Conservation (phyloP, 2,113 vertebrate species). For the Chinchilla lanigera region DNA sequence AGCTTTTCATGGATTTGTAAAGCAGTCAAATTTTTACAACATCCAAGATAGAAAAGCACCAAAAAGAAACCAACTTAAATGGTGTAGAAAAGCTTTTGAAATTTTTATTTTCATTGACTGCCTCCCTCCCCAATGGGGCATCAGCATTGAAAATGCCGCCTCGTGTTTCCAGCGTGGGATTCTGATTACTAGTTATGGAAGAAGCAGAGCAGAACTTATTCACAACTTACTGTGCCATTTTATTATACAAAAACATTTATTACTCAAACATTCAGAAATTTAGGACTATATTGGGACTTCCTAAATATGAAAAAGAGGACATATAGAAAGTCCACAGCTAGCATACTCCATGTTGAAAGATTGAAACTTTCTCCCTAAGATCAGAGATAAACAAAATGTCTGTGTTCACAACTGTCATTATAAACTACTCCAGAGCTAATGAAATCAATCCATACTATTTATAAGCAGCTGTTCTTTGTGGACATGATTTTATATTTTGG, state of each 20-base stretch:
- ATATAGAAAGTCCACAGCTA: not conserved
- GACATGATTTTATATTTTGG: not conserved
- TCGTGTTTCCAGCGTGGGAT: not conserved
- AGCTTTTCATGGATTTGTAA: not conserved
- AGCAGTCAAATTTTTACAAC: not conserved
- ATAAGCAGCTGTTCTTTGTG: not conserved
- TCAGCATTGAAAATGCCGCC: not conserved
- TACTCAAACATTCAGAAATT: not conserved
- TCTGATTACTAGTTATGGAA: not conserved
- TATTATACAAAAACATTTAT: not conserved
- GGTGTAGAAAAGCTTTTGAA: not conserved
- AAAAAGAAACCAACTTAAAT: not conserved
- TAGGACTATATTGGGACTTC: not conserved
- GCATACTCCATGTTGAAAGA: not conserved
- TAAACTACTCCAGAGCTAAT: not conserved
- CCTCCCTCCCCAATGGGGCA: rapidly evolving
- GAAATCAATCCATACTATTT: not conserved
- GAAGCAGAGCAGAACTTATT: not conserved
- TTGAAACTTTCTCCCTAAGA: not conserved
- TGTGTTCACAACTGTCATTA: not conserved
- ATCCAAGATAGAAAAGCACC: not conserved
- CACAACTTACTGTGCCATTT: not conserved
- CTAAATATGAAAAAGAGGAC: not conserved
- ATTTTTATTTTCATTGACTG: not conserved
- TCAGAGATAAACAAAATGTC: not conserved